These are phyloP conservation scores for Nipponia nippon DNA, from an alignment of 2,113 vertebrate genomes.

Conservation along the genomic window DNA sequence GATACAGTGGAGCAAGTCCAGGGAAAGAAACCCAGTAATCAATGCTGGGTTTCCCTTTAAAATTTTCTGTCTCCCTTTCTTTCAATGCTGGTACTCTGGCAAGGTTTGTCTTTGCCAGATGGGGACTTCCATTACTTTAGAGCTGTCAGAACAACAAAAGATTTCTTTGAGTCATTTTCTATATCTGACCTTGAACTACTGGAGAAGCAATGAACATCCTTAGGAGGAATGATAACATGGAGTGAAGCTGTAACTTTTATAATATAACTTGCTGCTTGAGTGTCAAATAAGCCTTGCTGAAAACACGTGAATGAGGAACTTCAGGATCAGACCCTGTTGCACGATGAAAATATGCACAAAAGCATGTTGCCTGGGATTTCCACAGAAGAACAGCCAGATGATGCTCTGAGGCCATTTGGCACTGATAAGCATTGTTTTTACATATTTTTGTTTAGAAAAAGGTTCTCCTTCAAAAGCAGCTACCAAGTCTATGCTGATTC, in stretches of 20 bases:
- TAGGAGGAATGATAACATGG: not conserved
- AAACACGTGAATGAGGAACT: fast-evolving
- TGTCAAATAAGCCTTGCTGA: not conserved
- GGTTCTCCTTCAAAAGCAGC: conserved; percentile 21
- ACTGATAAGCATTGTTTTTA: not conserved
- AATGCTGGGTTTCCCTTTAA: not conserved
- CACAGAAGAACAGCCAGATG: not conserved
- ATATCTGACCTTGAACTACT: not conserved
- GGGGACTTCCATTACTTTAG: not conserved
- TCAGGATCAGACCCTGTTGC: fast-evolving
- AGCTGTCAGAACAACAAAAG: not conserved
- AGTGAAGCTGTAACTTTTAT: not conserved
- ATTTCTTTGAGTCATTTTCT: not conserved
- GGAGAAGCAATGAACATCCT: not conserved
- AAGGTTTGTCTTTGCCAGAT: not conserved
- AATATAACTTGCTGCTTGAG: not conserved
- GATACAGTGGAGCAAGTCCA: fast-evolving
- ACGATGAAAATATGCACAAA: not conserved
- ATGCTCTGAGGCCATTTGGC: conserved; percentile 9
- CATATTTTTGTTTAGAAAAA: not conserved
- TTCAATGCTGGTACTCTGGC: not conserved
- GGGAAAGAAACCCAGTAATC: not conserved
- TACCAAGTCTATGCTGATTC: conserved; percentile 12
- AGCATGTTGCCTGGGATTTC: not conserved
- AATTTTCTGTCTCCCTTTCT: not conserved